These are phyloP conservation scores for Aphaenogaster floridana DNA, from an alignment of 1,140 invertebrate genomes.

Conservation along the genomic window DNA sequence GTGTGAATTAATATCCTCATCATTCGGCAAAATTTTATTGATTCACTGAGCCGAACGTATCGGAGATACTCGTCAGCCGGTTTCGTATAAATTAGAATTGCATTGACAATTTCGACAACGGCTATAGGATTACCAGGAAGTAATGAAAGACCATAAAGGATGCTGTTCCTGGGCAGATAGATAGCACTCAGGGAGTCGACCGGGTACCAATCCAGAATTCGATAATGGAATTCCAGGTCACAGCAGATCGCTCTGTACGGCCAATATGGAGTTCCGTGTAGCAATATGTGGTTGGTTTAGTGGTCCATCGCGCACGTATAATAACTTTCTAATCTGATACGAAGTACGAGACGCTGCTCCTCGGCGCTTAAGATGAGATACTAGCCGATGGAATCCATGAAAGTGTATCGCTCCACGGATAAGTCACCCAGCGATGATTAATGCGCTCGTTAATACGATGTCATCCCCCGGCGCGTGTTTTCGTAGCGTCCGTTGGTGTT, in stretches of 20 bases:
- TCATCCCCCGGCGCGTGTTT: constrained; percentile 23
- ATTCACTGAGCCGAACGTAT: neutral
- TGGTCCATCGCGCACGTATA: constrained; percentile 54
- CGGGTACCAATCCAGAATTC: constrained; percentile 68
- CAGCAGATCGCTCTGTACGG: constrained; percentile 56
- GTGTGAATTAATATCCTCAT: neutral
- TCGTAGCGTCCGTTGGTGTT: neutral
- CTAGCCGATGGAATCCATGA: constrained; percentile 18
- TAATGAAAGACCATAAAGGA: constrained; percentile 49
- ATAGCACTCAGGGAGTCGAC: constrained; percentile 12
- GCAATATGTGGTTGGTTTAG: constrained; percentile 59
- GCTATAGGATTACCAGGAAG: neutral
- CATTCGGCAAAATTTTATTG: neutral
- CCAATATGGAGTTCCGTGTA: constrained; percentile 61
- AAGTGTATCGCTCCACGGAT: constrained; percentile 45
- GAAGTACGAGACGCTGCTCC: constrained; percentile 6
- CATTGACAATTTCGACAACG: constrained; percentile 32
- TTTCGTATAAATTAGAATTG: neutral
- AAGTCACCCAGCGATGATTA: constrained; percentile 52
- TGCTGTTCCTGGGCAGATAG: constrained; percentile 8
- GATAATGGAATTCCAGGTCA: constrained; percentile 75
- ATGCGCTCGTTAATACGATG: constrained; percentile 49
- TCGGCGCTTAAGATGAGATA: constrained; percentile 18
- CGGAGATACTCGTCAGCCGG: neutral
- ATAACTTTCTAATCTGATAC: constrained; percentile 64